Evolutionary conservation across 2,888 invertebrate genomes (phyloP), one percentile per base, ranked within the genome.

Genomic region (Eupithecia dodoneata): DNA sequence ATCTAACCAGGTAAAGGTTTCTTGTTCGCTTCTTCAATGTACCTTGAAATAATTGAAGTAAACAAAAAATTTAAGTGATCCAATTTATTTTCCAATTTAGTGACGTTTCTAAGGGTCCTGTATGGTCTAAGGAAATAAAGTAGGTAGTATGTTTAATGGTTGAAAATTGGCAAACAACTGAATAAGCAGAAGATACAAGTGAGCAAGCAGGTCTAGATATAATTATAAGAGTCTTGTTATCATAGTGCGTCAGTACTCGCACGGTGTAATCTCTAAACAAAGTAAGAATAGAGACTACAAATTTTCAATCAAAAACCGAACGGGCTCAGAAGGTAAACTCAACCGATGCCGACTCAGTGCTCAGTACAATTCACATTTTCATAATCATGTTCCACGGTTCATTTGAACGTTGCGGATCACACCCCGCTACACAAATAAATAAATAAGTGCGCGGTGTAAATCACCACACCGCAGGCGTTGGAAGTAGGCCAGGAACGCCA

Each of bases 401-500:
- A 66, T 45, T 42, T 75, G 65, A 66, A 73, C 70, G 49, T 49
- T 69, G 47, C 67, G 71, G 52, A 63, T 47, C 70, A 63, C 52
- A 74, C 67, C 55, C 13, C 30, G 55, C 67, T 65, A 66, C 72
- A 63, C 45, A 69, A 44, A 69, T 69, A 76, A 55, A 76, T 72
- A 79, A 78, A 76, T 74, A 76, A 76, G 65, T 70, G 74, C 49
- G 72, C n/a, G 52, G 65, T 74, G 74, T 79, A 79, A 79, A 76
- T 79, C 79, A 76, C 47, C 73, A 13, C 75, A 47, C 72, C 74
- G 77, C 77, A 45, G 59, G 74, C 71, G 78, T 72, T 76, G 78
- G 80, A 89, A 88, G 84, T 87, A 86, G 87, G 88, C 84, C 86
- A 85, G 80, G 81, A 84, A 82, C 78, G 80, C 78, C 85, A 84